A percentile compares a stretch with the other conserved stretches of the same genome.
Conservation (phyloP, 2,888 invertebrate genomes). For the Salticus scenicus region DNA sequence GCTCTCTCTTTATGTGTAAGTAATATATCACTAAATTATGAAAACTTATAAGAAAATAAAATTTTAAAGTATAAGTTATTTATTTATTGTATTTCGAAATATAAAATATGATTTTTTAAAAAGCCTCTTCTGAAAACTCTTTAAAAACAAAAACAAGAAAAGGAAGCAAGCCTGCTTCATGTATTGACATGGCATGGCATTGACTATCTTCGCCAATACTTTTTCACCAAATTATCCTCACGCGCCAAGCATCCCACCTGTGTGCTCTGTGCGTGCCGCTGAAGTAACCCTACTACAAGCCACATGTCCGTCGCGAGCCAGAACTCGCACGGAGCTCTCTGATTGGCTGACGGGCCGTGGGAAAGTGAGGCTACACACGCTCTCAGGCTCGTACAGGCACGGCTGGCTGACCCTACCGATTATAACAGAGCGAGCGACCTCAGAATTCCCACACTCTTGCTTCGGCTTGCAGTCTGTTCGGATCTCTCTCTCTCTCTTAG, state of each 20-base stretch:
- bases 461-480: conserved; percentile 45
- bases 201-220: neutral
- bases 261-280: conserved; percentile 53
- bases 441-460: conserved; percentile 46
- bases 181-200: neutral
- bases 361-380: conserved; percentile 52
- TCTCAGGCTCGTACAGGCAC: conserved; percentile 50
- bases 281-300: conserved; percentile 42
- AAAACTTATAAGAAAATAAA: too few relatives aligned
- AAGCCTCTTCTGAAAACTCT: too few relatives aligned
- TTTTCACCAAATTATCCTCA: neutral
- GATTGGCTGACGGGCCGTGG: conserved; percentile 67
- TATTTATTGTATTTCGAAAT: too few relatives aligned
- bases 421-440: conserved; percentile 46
- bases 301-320: conserved; percentile 70
- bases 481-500: conserved; percentile 24
- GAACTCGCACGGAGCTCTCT: conserved; percentile 39
- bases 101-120: too few relatives aligned
- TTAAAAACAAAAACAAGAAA: neutral
- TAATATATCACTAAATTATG: too few relatives aligned
- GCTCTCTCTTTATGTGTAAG: too few relatives aligned
- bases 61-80: too few relatives aligned
- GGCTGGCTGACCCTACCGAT: conserved; percentile 59
- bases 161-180: neutral
- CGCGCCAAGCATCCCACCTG: conserved; percentile 48